Conservation (phyloP, 35 echinoderm and acorn worm species). For the Ophioderma brevispina region DNA sequence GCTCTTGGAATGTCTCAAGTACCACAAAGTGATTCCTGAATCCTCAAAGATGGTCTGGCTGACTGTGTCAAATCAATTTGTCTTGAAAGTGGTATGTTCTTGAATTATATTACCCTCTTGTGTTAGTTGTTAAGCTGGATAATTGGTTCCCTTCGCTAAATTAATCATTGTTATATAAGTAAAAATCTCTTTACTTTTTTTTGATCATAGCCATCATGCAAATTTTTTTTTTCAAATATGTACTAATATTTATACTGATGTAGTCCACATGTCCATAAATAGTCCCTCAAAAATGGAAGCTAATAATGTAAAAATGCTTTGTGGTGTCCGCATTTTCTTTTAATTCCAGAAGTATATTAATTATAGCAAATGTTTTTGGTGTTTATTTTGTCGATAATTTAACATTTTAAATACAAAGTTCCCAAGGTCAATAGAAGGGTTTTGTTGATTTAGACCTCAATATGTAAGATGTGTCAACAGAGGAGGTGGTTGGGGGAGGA, state of each 20-base stretch:
- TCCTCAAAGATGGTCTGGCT: conserved; percentile 46
- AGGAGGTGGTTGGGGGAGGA: too few species aligned
- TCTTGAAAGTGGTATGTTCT: conserved; percentile 27
- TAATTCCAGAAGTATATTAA: too few species aligned
- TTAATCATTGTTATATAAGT: neutral
- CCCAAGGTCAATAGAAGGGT: too few species aligned
- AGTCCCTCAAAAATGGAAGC: too few species aligned
- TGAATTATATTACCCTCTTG: neutral
- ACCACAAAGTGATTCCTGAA: conserved; percentile 19
- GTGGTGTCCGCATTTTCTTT: too few species aligned
- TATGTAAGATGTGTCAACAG: too few species aligned
- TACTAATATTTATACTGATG: neutral
- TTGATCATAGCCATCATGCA: neutral
- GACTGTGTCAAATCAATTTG: conserved; percentile 41
- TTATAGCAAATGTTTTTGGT: too few species aligned
- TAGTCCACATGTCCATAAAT: too few species aligned
- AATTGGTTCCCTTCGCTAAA: neutral
- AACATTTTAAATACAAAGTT: too few species aligned
- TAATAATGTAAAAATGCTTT: too few species aligned
- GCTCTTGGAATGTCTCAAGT: conserved; percentile 67
- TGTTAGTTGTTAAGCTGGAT: neutral
- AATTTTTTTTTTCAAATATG: neutral
- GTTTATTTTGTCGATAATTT: too few species aligned
- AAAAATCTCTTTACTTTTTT: neutral
- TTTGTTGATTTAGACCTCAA: too few species aligned